phyloP scores from a whole-genome alignment of 2,888 invertebrate species.

The Cantharis nigra region DNA sequence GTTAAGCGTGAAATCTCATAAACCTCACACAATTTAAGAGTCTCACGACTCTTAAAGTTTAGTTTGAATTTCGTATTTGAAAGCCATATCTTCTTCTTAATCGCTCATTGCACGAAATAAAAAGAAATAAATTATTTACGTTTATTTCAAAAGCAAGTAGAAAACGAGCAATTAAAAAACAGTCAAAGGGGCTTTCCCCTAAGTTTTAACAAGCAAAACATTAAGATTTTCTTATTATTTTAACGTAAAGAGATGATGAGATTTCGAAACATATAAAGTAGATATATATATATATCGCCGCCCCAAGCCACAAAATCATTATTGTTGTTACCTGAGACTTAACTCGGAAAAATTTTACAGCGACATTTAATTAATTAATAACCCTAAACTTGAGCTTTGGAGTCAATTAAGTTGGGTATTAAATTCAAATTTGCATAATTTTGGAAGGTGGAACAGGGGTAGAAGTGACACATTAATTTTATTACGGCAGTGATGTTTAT shows the following conservation, averaged over 20 bases:
- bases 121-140: background rate
- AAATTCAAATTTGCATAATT: background rate
- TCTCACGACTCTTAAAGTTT: background rate
- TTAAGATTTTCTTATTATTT: background rate
- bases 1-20: background rate
- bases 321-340: background rate
- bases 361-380: background rate
- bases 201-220: background rate
- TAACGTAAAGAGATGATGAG: background rate
- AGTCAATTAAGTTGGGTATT: background rate
- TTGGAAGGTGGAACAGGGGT: background rate
- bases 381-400: background rate
- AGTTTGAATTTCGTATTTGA: background rate
- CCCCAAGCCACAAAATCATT: background rate
- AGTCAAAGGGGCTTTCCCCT: background rate
- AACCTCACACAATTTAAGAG: background rate
- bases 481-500: background rate
- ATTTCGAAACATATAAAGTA: background rate
- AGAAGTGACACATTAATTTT: background rate
- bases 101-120: background rate
- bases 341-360: background rate
- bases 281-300: background rate
- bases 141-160: background rate
- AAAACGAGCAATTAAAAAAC: background rate
- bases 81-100: background rate